Evolutionary conservation across 2,797 vertebrate genomes (phyloP), one percentile per base, ranked within the genome.

Genomic region (Poeciliopsis turneri): DNA sequence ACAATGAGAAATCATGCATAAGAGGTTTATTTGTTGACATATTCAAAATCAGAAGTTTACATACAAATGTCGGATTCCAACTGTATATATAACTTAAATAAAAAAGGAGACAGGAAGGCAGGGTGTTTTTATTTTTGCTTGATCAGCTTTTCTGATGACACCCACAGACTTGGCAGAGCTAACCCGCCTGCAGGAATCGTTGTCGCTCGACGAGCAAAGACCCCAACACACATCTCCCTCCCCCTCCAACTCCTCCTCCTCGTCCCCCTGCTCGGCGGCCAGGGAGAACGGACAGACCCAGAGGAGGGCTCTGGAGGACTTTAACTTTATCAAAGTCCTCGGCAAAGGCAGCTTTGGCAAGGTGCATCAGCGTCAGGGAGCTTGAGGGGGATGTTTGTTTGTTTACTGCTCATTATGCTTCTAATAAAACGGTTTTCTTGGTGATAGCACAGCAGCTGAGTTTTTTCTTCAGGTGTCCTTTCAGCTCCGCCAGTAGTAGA

Each of bases 301-400:
- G 91, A 95, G 97, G 91, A 96, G 96, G 94, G 97, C 88, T 84
- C 96, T 99, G 49, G 96, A 97, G 77, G 97, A 99, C 91, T 99
- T 99, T 93, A 97, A 96, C 90, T 98, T 99, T 87, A 99, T 99
- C 94, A 99, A 99, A 95, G 98, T 99, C 80, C 95, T 99, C 91
- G 98, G 98, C 82, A 99, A 99, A 94, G 98, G 98, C 95, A 99
- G 98, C 94, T 99, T 99, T 80, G 98, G 98, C 90, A 99, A 99
- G 97, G 98, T 99, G 83, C 23, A 84, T 0, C 46, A 2, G 57
- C 64, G 1, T 41, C 66, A 61, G 75, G 85, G 81, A 46, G 73
- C 72, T 36, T 66, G 66, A 55, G 78, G 70, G 57, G 72, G 43
- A 51, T 75, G 78, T 77, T 82, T 81, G 18, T 83, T 84, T 84